Evolutionary conservation across 1,140 invertebrate species (phyloP), one percentile per base, ranked within the genome.

Genomic region (Tetranychus urticae): DNA sequence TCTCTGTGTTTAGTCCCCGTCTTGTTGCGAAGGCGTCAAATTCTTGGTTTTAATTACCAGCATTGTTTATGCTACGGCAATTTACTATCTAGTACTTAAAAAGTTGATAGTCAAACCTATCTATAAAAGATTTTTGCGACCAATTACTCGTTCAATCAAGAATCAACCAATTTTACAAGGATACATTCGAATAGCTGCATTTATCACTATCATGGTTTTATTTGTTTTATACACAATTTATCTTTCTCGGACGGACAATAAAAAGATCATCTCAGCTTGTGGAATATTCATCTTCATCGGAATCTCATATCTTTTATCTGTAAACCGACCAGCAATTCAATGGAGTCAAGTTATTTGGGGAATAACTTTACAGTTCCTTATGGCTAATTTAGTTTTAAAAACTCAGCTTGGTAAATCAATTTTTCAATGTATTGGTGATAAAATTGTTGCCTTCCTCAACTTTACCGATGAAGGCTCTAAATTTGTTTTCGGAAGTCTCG

Each of bases 381-480:
- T 97, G 62, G 92, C 86, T 0, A 66, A 96, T 1, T 64, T 93
- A 2, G 86, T 88, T 59, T 82, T 97, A 56, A 78, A 86, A 65
- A 93, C 86, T 82, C 68, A 78, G 1, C 73, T 80, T 46, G 91
- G 92, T 0, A 76, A 83, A 56, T 68, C 74, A 1, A 79, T 87
- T 23, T 83, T 96, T 61, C 71, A 82, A 63, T 93, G 87, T 69
- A 69, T 91, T 47, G 85, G 87, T 1, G 74, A 84, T 62, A 67
- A 77, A 63, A 72, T 81, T 2, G 78, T 81, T 13, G 79, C 77
- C 0, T 96, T 97, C 69, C 71, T 97, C 31, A 74, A 77, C 2
- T 90, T 83, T 69, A 79, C 84, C 0, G 77, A 82, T 61, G 74
- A 77, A 1, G 92, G 91, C 0, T 81, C 87, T 0, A 73, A 69